These are phyloP conservation scores for Elegia similella DNA, from an alignment of 2,888 invertebrate species.

Conservation along the genomic window DNA sequence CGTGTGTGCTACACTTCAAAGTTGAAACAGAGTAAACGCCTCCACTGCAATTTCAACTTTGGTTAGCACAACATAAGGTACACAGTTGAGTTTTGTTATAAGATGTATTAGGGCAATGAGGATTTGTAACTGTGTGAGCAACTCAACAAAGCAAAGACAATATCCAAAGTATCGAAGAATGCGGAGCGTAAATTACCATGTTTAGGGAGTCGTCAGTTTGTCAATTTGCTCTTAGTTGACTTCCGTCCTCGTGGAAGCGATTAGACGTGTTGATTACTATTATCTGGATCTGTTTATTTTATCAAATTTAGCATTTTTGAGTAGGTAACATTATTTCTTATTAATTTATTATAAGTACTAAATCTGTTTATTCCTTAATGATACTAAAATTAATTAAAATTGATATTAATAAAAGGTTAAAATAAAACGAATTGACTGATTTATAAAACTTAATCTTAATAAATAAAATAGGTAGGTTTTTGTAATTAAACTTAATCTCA, in stretches of 20 bases:
- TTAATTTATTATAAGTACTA: too few relatives aligned
- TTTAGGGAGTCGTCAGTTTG: conserved; percentile 76
- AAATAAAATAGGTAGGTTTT: too few relatives aligned
- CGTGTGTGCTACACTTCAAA: conserved; percentile 52
- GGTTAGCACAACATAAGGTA: conserved; percentile 20
- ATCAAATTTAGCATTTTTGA: neutral
- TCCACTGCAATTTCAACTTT: conserved; percentile 36
- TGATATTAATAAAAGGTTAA: too few relatives aligned
- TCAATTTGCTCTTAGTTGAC: conserved; percentile 70
- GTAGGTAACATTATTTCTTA: too few relatives aligned
- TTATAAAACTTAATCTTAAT: too few relatives aligned
- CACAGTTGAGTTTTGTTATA: conserved; percentile 28
- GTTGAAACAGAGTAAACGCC: conserved; percentile 36
- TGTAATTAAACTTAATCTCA: too few relatives aligned
- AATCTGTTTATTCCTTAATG: too few relatives aligned
- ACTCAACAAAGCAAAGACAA: too few relatives aligned
- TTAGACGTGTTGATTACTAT: conserved; percentile 4
- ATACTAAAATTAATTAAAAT: too few relatives aligned
- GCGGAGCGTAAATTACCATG: conserved; percentile 78
- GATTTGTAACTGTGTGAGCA: conserved; percentile 61
- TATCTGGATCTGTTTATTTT: neutral
- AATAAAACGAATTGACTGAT: too few relatives aligned
- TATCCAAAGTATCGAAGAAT: conserved; percentile 77
- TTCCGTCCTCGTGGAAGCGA: conserved; percentile 27
- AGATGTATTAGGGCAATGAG: conserved; percentile 57